A percentile compares a stretch with the other conserved stretches of the same genome.
Conservation (phyloP, 2,888 invertebrate genomes). For the Elmis aenea region DNA sequence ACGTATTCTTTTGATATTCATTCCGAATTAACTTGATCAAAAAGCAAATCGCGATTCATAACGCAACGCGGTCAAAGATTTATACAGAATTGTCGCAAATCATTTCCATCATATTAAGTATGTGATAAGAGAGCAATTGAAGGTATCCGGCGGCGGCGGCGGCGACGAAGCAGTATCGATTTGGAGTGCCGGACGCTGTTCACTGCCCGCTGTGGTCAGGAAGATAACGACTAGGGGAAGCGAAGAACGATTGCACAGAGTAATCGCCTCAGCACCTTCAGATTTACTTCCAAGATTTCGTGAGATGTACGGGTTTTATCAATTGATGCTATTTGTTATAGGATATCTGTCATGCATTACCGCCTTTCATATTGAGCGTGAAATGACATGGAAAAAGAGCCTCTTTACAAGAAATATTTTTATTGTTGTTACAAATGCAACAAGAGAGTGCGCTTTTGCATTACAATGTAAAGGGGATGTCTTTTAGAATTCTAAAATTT, state of each 20-base stretch:
- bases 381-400: too few relatives aligned
- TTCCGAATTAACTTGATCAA: too few relatives aligned
- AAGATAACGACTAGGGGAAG: constrained; percentile 26
- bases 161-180: constrained; percentile 25
- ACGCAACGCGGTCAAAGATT: too few relatives aligned
- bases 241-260: constrained; percentile 29
- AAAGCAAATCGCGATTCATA: too few relatives aligned
- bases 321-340: constrained; percentile 18
- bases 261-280: constrained; percentile 28
- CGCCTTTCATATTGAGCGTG: too few relatives aligned
- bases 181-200: constrained; percentile 23
- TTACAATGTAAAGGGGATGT: not conserved
- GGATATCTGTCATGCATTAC: constrained; percentile 13
- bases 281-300: constrained; percentile 19
- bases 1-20: too few relatives aligned
- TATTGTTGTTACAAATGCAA: constrained; percentile 2
- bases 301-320: constrained; percentile 21
- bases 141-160: constrained; percentile 22
- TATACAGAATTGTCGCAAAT: constrained; percentile 5
- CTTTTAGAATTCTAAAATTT: too few relatives aligned
- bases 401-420: constrained; percentile 3
- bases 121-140: constrained; percentile 26
- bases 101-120: constrained; percentile 19
- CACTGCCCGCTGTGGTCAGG: constrained; percentile 23
- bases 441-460: not conserved